Evolutionary conservation across 2,888 invertebrate genomes (phyloP).

Genomic region (Lepas anatifera): DNA sequence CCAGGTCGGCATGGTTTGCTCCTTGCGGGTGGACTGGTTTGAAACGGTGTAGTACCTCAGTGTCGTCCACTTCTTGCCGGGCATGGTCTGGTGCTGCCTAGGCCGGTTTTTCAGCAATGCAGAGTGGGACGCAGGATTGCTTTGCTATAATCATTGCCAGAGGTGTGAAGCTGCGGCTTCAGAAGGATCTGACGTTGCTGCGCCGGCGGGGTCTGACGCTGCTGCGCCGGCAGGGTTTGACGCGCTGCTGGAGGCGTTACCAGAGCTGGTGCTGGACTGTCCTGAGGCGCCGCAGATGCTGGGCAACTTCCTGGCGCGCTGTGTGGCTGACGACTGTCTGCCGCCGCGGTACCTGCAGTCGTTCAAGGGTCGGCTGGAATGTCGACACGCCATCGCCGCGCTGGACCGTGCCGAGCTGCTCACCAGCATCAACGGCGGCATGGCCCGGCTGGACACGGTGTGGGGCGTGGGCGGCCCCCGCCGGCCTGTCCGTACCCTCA

Average conservation of each 20-base stretch:
- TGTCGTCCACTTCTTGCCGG: too few relatives aligned
- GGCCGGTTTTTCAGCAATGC: too few relatives aligned
- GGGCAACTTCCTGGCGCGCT: conserved; percentile 82
- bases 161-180: too few relatives aligned
- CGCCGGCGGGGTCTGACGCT: too few relatives aligned
- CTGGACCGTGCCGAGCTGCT: conserved; percentile 60
- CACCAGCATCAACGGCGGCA: conserved; percentile 72
- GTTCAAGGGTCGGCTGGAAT: conserved; percentile 43
- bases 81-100: too few relatives aligned
- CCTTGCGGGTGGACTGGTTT: too few relatives aligned
- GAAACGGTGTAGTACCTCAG: too few relatives aligned
- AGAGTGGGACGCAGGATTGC: too few relatives aligned
- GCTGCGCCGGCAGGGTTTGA: conserved; percentile 52
- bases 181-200: too few relatives aligned
- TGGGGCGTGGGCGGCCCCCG: conserved; percentile 89
- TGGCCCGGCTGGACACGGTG: conserved; percentile 78
- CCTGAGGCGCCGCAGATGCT: conserved; percentile 74
- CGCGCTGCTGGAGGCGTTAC: conserved; percentile 58
- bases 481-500: conserved; percentile 77
- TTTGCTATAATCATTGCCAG: too few relatives aligned
- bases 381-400: conserved; percentile 35
- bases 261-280: conserved; percentile 75
- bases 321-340: conserved; percentile 85
- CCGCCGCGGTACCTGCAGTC: conserved; percentile 67
- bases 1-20: too few relatives aligned